These are phyloP conservation scores for Drosophila affinis DNA, from an alignment of 2,888 invertebrate genomes.

Conservation along the genomic window DNA sequence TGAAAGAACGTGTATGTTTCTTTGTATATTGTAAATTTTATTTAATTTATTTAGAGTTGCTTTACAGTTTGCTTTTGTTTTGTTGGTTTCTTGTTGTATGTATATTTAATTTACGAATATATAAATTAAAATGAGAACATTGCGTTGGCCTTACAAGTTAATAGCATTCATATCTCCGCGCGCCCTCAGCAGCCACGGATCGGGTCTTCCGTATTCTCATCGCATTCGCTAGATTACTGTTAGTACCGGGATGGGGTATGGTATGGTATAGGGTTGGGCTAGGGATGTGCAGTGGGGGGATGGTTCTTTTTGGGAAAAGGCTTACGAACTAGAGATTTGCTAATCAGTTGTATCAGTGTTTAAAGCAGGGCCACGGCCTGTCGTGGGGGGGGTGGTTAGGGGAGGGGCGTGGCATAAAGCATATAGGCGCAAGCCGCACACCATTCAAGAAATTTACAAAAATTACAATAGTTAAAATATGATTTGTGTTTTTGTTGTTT, in stretches of 20 bases:
- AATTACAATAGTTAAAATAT: slow-evolving; percentile 32
- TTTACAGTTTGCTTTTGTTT: slow-evolving; percentile 66
- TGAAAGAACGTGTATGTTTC: slow-evolving; percentile 6
- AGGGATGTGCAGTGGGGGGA: slow-evolving; percentile 14
- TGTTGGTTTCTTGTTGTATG: slow-evolving; percentile 40
- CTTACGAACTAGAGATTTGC: slow-evolving; percentile 74
- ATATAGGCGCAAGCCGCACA: slow-evolving; percentile 70
- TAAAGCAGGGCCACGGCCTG: slow-evolving; percentile 45
- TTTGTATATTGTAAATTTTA: slow-evolving; percentile 69
- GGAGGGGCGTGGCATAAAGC: slow-evolving; percentile 59
- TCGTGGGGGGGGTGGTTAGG: slow-evolving; percentile 1
- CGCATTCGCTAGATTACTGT: slow-evolving; percentile 55
- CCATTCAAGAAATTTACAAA: slow-evolving; percentile 52
- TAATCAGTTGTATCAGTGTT: slow-evolving; percentile 53
- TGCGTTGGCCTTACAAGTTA: slow-evolving; percentile 79
- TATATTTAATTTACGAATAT: slow-evolving; percentile 69
- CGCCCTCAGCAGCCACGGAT: slow-evolving; percentile 43
- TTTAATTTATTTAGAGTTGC: slow-evolving; percentile 70
- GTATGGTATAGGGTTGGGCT: slow-evolving; percentile 3
- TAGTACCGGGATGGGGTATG: background rate
- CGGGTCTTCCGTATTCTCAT: slow-evolving; percentile 42
- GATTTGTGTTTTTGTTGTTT: slow-evolving; percentile 56
- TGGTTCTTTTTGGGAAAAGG: slow-evolving; percentile 18
- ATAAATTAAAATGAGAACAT: slow-evolving; percentile 82
- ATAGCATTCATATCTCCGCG: slow-evolving; percentile 70